These are phyloP conservation scores for Myotis findleyi DNA, from an alignment of 2,797 vertebrate species.

Conservation along the genomic window DNA sequence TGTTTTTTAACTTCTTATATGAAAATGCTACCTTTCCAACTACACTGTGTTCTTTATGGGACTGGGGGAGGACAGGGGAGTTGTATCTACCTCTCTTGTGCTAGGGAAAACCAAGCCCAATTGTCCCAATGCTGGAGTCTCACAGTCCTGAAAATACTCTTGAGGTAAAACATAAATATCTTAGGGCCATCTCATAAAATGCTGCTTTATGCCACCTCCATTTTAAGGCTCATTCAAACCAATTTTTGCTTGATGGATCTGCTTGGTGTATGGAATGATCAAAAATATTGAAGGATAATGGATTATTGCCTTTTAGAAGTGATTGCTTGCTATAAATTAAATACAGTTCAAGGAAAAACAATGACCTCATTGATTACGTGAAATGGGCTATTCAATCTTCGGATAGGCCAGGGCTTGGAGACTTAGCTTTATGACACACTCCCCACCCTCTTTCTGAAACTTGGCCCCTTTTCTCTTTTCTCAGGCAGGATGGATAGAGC, in stretches of 20 bases:
- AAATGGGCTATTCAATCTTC: background rate
- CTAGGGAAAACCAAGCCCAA: background rate
- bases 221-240: background rate
- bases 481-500: accelerated
- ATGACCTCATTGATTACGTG: background rate
- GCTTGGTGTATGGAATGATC: background rate
- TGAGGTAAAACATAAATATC: accelerated
- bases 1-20: background rate
- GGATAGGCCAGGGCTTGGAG: background rate
- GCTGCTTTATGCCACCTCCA: background rate
- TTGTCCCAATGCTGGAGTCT: no score
- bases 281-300: constrained; percentile 21
- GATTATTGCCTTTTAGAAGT: constrained; percentile 31
- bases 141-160: accelerated
- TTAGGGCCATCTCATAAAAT: accelerated
- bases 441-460: accelerated
- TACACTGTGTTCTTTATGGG: accelerated
- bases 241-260: background rate
- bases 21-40: background rate
- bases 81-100: accelerated
- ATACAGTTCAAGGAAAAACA: constrained; percentile 11
- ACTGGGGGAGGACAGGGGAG: accelerated
- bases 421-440: accelerated
- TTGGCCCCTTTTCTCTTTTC: background rate
- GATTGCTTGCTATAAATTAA: constrained; percentile 10